Evolutionary conservation across 2,797 vertebrate genomes (phyloP).

Genomic region (Eospalax fontanierii): DNA sequence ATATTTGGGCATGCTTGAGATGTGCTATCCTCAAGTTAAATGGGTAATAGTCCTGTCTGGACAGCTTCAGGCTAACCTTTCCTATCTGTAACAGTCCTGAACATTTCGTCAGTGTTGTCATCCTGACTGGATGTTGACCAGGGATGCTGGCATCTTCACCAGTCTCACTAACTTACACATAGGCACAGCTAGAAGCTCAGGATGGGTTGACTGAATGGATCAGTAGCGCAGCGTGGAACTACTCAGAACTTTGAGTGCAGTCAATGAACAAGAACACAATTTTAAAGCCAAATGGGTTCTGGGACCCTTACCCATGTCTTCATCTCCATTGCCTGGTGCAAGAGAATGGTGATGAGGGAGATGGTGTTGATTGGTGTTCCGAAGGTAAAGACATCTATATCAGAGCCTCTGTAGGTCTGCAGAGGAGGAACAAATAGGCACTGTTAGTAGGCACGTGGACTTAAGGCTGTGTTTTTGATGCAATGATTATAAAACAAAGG

Average conservation of each 20-base stretch:
- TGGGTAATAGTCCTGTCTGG: background rate
- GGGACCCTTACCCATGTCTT: constrained; percentile 94
- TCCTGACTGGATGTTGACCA: background rate
- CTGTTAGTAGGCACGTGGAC: background rate
- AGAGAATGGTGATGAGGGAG: constrained; percentile 94
- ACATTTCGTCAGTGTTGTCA: background rate
- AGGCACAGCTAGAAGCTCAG: background rate
- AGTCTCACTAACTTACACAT: background rate
- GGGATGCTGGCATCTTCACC: background rate
- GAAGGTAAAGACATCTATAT: constrained; percentile 94
- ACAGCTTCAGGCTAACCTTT: background rate
- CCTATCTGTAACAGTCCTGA: background rate
- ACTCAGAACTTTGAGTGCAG: background rate
- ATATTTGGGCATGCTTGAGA: background rate
- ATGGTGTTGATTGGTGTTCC: constrained; percentile 96
- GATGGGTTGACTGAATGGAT: background rate
- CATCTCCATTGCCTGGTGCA: constrained; percentile 97
- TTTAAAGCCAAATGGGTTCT: background rate
- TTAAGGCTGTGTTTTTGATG: background rate
- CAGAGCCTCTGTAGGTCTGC: constrained; percentile 93
- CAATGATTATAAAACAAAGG: background rate
- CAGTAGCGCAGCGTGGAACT: background rate
- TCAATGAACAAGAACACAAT: background rate
- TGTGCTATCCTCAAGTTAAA: background rate
- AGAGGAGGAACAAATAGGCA: constrained; percentile 69